A percentile compares a stretch with the other conserved stretches of the same genome.
phyloP scores from a whole-genome alignment of 2,797 vertebrate species.

The Liparis tanakae region DNA sequence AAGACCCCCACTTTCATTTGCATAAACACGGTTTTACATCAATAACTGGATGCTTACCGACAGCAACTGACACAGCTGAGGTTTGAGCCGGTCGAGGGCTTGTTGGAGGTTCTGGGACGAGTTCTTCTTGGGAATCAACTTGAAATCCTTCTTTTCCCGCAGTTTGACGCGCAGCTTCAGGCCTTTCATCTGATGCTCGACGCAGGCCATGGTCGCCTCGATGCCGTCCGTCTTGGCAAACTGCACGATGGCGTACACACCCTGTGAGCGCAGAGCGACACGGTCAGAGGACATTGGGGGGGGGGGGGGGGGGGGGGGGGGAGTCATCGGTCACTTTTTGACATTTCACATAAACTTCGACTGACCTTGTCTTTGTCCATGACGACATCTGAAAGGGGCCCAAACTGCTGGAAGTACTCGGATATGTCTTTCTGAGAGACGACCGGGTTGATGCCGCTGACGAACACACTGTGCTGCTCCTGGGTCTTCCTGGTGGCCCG shows the following conservation, averaged over 20 bases:
- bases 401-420: slow-evolving; percentile 87
- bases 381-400: slow-evolving; percentile 85
- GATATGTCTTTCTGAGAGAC: slow-evolving; percentile 80
- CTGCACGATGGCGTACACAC: slow-evolving; percentile 92
- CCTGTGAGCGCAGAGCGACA: slow-evolving; percentile 72
- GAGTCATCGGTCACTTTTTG: not conserved
- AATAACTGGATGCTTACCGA: slow-evolving; percentile 77
- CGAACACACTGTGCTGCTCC: slow-evolving; percentile 90
- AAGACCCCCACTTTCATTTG: not conserved
- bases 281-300: not conserved
- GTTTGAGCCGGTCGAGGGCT: slow-evolving; percentile 79
- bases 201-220: slow-evolving; percentile 75
- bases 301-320: too few relatives aligned
- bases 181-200: slow-evolving; percentile 83
- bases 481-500: slow-evolving; percentile 84
- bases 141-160: slow-evolving; percentile 89
- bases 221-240: slow-evolving; percentile 77
- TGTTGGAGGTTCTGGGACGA: slow-evolving; percentile 71
- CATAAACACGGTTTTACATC: not conserved
- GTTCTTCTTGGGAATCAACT: slow-evolving; percentile 79
- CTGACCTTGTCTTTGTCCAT: slow-evolving; percentile 94
- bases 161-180: slow-evolving; percentile 87
- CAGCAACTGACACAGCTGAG: slow-evolving; percentile 76
- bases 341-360: too few relatives aligned
- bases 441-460: slow-evolving; percentile 87